Percentiles rank a stretch among this genome's conserved stretches.
phyloP scores from a whole-genome alignment of 1,140 invertebrate species.

The Coptotermes formosanus region DNA sequence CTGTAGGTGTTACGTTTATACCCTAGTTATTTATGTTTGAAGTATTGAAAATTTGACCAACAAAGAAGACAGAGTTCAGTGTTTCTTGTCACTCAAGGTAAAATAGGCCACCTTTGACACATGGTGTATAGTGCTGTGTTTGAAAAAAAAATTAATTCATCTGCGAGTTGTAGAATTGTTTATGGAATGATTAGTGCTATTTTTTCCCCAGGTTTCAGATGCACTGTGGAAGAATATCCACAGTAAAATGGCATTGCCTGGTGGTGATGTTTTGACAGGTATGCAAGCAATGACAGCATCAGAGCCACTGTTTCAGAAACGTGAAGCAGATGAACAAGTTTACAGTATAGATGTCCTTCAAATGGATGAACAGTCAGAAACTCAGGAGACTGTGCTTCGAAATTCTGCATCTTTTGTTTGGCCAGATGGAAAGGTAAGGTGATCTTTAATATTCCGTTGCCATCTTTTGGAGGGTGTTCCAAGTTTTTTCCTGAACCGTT shows the following conservation, averaged over 20 bases:
- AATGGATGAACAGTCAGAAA: background rate
- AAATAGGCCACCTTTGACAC: too few relatives aligned
- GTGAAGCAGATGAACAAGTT: background rate
- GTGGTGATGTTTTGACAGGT: background rate
- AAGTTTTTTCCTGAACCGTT: too few relatives aligned
- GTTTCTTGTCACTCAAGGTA: too few relatives aligned
- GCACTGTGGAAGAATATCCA: background rate
- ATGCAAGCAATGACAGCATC: background rate
- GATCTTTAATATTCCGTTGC: background rate
- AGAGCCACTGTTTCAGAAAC: background rate
- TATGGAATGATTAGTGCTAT: background rate
- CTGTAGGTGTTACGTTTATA: too few relatives aligned
- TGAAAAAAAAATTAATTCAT: too few relatives aligned
- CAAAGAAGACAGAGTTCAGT: too few relatives aligned
- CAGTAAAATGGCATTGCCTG: background rate
- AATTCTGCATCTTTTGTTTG: background rate
- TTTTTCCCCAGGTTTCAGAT: conserved; percentile 3
- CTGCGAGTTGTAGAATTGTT: background rate
- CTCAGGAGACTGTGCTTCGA: background rate
- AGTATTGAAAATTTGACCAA: too few relatives aligned
- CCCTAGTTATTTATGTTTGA: too few relatives aligned
- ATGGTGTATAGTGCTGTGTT: too few relatives aligned
- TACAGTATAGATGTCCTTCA: background rate
- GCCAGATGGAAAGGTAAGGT: background rate
- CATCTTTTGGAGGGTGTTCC: background rate